phyloP scores from a whole-genome alignment of 2,888 invertebrate species.

The Tillus elongatus region DNA sequence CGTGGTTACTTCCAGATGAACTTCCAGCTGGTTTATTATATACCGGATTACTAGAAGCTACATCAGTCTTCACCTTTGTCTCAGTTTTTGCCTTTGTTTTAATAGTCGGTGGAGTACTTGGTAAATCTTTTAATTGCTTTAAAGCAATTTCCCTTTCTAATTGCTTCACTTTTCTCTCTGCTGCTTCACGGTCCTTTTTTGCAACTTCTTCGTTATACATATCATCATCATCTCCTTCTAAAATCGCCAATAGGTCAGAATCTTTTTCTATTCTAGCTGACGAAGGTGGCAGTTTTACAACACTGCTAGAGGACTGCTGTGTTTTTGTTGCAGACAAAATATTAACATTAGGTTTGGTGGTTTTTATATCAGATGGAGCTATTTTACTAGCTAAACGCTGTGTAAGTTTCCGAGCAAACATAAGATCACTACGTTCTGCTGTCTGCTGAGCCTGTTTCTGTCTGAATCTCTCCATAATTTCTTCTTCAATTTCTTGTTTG shows the following conservation, averaged over 20 bases:
- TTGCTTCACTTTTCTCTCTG: conserved; percentile 28
- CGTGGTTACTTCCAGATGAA: no score
- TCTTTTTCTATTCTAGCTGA: conserved; percentile 35
- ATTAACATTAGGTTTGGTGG: conserved; percentile 20
- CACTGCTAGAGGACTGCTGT: not conserved
- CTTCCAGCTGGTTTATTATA: no score
- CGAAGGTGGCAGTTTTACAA: no score
- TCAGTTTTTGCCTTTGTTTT: not conserved
- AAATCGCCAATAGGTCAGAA: conserved; percentile 48
- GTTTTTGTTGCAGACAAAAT: not conserved
- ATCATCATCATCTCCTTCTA: conserved; percentile 48
- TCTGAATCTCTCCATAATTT: conserved; percentile 45
- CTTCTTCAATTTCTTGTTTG: conserved; percentile 47
- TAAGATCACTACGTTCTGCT: conserved; percentile 41
- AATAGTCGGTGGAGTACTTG: conserved; percentile 24
- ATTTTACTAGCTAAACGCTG: conserved; percentile 44
- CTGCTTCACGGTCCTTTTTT: conserved; percentile 3
- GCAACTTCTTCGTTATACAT: conserved; percentile 9
- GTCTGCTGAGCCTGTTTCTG: conserved; percentile 41
- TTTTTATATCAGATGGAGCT: conserved; percentile 25
- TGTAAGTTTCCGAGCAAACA: conserved; percentile 48
- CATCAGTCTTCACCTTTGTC: not conserved
- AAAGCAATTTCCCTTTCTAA: conserved; percentile 48
- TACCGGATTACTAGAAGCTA: no score
- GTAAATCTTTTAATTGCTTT: conserved; percentile 48